Conservation (phyloP, 1,140 invertebrate species). For the Lerema accius region DNA sequence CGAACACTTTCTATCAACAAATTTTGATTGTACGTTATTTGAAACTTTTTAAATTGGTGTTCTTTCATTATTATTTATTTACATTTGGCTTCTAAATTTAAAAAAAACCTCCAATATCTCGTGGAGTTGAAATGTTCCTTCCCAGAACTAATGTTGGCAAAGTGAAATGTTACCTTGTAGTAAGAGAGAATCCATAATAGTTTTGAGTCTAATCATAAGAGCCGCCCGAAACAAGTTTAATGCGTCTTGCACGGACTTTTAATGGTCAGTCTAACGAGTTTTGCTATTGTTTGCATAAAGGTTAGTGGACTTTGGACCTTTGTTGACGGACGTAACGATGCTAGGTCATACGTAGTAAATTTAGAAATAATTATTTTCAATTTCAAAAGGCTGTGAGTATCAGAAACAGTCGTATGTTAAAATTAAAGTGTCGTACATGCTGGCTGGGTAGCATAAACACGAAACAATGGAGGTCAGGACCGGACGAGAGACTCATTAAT, state of each 20-base stretch:
- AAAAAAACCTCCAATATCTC: neutral
- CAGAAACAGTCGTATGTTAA: conserved; percentile 39
- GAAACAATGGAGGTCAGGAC: conserved; percentile 75
- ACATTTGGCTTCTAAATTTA: too few relatives aligned
- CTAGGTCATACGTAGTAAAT: neutral
- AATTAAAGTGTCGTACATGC: conserved; percentile 62
- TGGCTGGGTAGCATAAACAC: conserved; percentile 55
- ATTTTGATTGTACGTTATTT: conserved; percentile 8
- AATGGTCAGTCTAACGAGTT: neutral
- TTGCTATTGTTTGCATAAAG: neutral
- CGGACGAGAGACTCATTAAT: conserved; percentile 81
- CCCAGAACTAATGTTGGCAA: too few relatives aligned
- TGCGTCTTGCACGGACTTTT: too few relatives aligned
- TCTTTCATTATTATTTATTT: too few relatives aligned
- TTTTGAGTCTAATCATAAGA: neutral
- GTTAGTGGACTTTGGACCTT: neutral
- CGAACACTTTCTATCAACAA: conserved; percentile 21
- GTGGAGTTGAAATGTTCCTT: too few relatives aligned
- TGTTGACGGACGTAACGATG: neutral
- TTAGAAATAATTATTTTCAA: too few relatives aligned
- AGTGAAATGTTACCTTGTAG: too few relatives aligned
- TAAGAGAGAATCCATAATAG: neutral
- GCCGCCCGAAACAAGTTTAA: too few relatives aligned
- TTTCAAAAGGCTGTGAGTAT: too few relatives aligned
- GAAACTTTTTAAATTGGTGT: neutral